phyloP scores from a whole-genome alignment of 2,888 invertebrate species.

The Lasioglossum villosulum region DNA sequence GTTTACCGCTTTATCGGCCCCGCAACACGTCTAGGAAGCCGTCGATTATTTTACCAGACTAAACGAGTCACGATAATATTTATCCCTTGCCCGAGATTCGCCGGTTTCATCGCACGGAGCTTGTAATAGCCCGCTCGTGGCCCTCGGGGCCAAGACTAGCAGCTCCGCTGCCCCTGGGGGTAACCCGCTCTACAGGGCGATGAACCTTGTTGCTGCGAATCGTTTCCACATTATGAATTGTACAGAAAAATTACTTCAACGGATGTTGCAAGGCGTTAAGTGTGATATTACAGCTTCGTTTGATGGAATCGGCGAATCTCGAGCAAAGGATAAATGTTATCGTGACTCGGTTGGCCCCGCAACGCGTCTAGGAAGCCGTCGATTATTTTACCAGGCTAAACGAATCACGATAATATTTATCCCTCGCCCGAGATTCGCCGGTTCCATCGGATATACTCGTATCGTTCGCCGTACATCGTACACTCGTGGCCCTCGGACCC shows the following conservation, averaged over 20 bases:
- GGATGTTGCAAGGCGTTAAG: too few relatives aligned
- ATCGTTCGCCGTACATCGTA: too few relatives aligned
- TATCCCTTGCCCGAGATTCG: not conserved
- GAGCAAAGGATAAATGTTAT: too few relatives aligned
- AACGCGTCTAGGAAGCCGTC: not conserved
- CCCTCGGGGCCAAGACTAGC: not conserved
- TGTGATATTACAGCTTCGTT: too few relatives aligned
- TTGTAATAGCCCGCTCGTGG: not conserved
- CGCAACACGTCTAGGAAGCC: constrained; percentile 4
- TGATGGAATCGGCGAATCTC: too few relatives aligned
- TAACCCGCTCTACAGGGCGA: too few relatives aligned
- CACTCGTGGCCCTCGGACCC: too few relatives aligned
- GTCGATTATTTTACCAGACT: constrained; percentile 34
- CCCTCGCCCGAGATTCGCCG: not conserved
- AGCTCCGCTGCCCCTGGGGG: not conserved
- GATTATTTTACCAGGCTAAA: constrained; percentile 37
- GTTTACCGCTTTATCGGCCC: not conserved
- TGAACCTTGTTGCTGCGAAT: too few relatives aligned
- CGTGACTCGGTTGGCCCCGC: not conserved
- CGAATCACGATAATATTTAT: not conserved
- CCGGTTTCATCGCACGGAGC: not conserved
- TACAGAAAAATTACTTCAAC: too few relatives aligned
- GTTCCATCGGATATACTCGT: too few relatives aligned
- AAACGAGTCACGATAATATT: constrained; percentile 19
- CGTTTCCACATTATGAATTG: too few relatives aligned